phyloP scores from a whole-genome alignment of 2,888 invertebrate species.

The Chirona hameri region DNA sequence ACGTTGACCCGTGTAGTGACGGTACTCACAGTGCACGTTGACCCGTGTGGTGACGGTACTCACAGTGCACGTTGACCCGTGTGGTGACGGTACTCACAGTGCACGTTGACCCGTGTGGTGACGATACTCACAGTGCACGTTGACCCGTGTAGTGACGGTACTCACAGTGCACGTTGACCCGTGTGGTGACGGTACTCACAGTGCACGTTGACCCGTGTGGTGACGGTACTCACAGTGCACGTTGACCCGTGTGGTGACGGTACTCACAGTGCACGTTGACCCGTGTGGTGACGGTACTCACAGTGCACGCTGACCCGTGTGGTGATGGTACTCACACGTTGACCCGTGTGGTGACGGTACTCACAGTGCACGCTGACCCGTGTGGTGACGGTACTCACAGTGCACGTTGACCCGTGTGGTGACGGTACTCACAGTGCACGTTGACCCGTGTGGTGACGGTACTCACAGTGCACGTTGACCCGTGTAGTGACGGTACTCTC shows the following conservation, averaged over 20 bases:
- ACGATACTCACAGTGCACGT: constrained; percentile 34
- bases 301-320: constrained; percentile 34
- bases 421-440: constrained; percentile 33
- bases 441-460: constrained; percentile 33
- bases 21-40: constrained; percentile 33
- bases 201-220: constrained; percentile 34
- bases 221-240: constrained; percentile 35
- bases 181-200: constrained; percentile 33
- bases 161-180: constrained; percentile 34
- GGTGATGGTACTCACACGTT: constrained; percentile 33
- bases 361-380: constrained; percentile 34
- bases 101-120: constrained; percentile 34
- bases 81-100: constrained; percentile 34
- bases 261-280: constrained; percentile 35
- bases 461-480: constrained; percentile 35
- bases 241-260: constrained; percentile 33
- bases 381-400: constrained; percentile 33
- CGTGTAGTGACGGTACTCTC: constrained; percentile 31
- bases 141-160: constrained; percentile 33
- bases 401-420: constrained; percentile 35
- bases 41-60: constrained; percentile 34
- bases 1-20: constrained; percentile 34
- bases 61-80: constrained; percentile 34
- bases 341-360: constrained; percentile 33
- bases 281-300: constrained; percentile 31